Percentiles rank a stretch among this genome's conserved stretches.
These are phyloP conservation scores for Marronus borbonicus DNA, from an alignment of 2,888 invertebrate genomes.

Conservation along the genomic window DNA sequence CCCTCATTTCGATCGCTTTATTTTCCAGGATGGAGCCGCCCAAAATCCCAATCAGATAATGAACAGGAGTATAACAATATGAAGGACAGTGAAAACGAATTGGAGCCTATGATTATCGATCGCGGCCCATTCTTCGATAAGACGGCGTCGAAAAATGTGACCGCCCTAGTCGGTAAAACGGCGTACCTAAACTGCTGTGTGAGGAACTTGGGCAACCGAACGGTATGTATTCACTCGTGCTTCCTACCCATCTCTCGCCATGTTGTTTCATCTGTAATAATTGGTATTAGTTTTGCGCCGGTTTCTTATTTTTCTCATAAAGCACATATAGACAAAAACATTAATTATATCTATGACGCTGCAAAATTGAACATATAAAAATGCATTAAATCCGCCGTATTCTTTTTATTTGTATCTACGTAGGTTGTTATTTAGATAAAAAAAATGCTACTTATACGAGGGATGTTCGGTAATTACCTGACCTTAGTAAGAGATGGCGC, in stretches of 20 bases:
- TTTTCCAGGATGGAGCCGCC: slow-evolving; percentile 56
- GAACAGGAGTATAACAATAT: slow-evolving; percentile 61
- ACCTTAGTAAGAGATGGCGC: no score
- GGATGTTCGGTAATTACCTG: no score
- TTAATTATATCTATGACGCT: background rate
- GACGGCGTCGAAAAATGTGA: slow-evolving; percentile 82
- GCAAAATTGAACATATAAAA: background rate
- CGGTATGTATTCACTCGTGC: slow-evolving; percentile 72
- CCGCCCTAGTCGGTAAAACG: slow-evolving; percentile 84
- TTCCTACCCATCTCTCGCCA: background rate
- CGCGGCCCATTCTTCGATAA: slow-evolving; percentile 83
- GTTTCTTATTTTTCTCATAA: background rate
- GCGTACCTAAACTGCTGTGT: slow-evolving; percentile 84
- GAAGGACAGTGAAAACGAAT: slow-evolving; percentile 67
- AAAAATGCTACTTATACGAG: no score
- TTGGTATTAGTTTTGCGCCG: background rate
- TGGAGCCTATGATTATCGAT: slow-evolving; percentile 70
- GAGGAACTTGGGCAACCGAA: slow-evolving; percentile 83
- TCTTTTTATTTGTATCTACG: no score
- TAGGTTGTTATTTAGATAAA: no score
- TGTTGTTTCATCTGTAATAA: background rate
- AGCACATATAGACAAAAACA: background rate
- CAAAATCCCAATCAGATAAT: slow-evolving; percentile 53
- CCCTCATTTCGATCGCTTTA: slow-evolving; percentile 39
- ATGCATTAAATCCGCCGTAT: no score